Percentiles rank a stretch among this genome's conserved stretches.
Conservation (phyloP, 2,113 vertebrate genomes). For the Prunella fulvescens region DNA sequence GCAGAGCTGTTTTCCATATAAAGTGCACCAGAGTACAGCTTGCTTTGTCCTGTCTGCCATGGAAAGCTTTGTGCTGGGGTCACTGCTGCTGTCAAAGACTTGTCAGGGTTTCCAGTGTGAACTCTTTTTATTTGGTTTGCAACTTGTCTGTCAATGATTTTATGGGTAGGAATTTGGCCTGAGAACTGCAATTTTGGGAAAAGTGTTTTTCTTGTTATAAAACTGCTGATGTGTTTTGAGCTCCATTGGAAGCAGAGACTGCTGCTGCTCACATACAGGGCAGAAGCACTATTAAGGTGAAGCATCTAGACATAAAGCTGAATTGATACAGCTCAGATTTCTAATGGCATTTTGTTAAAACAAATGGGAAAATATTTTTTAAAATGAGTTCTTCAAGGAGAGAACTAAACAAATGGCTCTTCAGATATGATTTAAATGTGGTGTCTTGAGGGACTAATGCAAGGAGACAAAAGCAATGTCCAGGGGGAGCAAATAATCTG, state of each 20-base stretch:
- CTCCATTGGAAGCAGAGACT: not conserved
- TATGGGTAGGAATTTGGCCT: not conserved
- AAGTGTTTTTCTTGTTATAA: not conserved
- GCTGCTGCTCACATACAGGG: not conserved
- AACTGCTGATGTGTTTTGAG: not conserved
- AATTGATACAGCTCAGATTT: not conserved
- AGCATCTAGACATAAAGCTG: not conserved
- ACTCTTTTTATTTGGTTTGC: not conserved
- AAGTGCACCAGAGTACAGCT: not conserved
- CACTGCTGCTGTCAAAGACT: not conserved
- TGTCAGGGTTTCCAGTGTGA: constrained; percentile 19
- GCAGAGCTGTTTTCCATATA: not conserved
- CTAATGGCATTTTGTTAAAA: not conserved
- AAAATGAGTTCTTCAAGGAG: not conserved
- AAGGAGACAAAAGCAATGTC: constrained; percentile 10
- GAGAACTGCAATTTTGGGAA: not conserved
- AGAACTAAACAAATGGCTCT: not conserved
- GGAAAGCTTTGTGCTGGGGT: not conserved
- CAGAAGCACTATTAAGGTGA: not conserved
- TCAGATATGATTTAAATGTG: not conserved
- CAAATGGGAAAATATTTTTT: not conserved
- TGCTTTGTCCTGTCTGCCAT: constrained; percentile 47
- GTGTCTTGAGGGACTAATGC: not conserved
- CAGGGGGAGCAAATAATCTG: not conserved
- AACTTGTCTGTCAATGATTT: not conserved